Conservation (phyloP, 1,140 invertebrate species). For the Zaprionus davidi region DNA sequence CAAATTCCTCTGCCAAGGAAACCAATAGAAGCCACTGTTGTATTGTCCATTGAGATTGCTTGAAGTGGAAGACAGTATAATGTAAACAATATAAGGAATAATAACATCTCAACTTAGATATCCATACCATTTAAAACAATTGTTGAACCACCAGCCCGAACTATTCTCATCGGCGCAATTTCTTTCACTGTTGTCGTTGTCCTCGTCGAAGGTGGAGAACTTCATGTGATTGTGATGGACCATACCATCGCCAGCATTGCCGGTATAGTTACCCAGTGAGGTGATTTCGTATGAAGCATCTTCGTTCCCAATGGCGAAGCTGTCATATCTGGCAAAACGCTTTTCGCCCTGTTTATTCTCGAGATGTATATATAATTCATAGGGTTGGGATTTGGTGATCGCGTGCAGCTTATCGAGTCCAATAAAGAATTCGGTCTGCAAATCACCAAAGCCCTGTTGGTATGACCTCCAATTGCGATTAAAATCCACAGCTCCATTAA, state of each 20-base stretch:
- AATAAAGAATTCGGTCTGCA: constrained; percentile 35
- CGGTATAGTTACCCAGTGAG: constrained; percentile 87
- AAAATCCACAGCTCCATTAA: constrained; percentile 21
- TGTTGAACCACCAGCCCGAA: constrained; percentile 88
- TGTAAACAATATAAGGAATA: background rate
- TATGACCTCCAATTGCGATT: constrained; percentile 40
- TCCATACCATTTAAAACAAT: constrained; percentile 55
- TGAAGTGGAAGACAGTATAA: background rate
- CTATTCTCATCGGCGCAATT: constrained; percentile 88
- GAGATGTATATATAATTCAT: constrained; percentile 40
- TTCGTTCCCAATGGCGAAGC: constrained; percentile 76
- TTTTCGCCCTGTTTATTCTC: constrained; percentile 24
- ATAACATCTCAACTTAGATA: background rate
- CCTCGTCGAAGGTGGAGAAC: constrained; percentile 89
- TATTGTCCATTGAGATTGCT: constrained; percentile 50
- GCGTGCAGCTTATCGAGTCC: constrained; percentile 41
- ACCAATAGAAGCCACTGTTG: constrained; percentile 38
- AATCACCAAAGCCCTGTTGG: constrained; percentile 37
- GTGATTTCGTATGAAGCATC: constrained; percentile 87
- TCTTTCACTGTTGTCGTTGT: constrained; percentile 88
- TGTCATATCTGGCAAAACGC: constrained; percentile 29
- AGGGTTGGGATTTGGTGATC: constrained; percentile 28
- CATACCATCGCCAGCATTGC: constrained; percentile 88
- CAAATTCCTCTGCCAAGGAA: constrained; percentile 45
- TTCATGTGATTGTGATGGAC: constrained; percentile 88